Evolutionary conservation across 2,113 vertebrate genomes (phyloP), one percentile per base, ranked within the genome.

Genomic region (Platycercus adscitus): DNA sequence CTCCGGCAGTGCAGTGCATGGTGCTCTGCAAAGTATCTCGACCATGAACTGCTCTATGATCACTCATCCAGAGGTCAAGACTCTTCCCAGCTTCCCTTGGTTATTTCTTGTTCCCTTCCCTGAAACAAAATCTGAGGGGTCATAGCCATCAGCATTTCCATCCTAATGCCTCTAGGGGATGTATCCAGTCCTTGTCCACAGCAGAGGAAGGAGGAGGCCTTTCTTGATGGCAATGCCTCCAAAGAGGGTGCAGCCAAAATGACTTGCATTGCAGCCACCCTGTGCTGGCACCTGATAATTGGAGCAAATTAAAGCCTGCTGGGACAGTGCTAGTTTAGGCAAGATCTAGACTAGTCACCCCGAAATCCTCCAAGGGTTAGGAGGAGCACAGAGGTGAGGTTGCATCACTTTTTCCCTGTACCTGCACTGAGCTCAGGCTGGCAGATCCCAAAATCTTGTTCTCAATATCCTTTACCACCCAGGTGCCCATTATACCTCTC

Each of bases 241-340:
- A n/a, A 46, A 78, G 81, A 70, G 29, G 39, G 15, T 50, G 18
- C 39, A 91, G 39, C 44, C 46, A 68, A 66, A 92, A 58, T 43
- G 0, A 53, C 18, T 71, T 6, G 4, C 0, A 0, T 55, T 77
- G 72, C 37, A 78, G 44, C 21, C 73, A 56, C 55, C 46, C 65
- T 84, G 41, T 52, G n/a, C 53, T 86, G 76, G 29, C 43, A 53
- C 8, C 64, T 69, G 53, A n/a, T 65, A 70, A 69, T 6, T 65
- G 50, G 71, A 70, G 55, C 35, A 81, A 81, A 81, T 79, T 68
- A 60, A 39, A 68, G 46, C 70, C 26, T 0, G 0, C n/a, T 75
- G 46, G 60, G 37, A 75, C 0, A 4, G 31, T 53, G 28, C 39
- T 66, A 44, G 65, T 52, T 56, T 58, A 70, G 73, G 50, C 78